phyloP scores from a whole-genome alignment of 2,888 invertebrate genomes.

The Plagiodera versicolora region DNA sequence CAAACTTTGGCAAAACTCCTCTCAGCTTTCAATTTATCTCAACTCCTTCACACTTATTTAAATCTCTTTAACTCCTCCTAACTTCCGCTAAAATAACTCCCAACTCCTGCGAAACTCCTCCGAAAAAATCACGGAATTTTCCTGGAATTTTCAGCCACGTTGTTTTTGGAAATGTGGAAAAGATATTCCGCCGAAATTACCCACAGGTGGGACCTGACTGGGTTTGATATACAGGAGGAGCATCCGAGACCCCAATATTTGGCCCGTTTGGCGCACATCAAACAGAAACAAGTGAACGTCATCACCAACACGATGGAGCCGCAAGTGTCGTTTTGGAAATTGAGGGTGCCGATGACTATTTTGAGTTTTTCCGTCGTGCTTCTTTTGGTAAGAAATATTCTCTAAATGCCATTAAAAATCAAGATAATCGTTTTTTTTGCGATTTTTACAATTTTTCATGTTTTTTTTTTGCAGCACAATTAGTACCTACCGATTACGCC shows the following conservation, averaged over 20 bases:
- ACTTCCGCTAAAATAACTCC: too few species aligned
- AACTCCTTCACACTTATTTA: too few species aligned
- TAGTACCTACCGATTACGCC: too few species aligned
- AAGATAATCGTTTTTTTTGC: too few species aligned
- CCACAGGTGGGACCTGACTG: constrained; percentile 94
- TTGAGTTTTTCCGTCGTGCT: constrained; percentile 86
- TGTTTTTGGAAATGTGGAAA: constrained; percentile 96
- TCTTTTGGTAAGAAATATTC: constrained; percentile 64
- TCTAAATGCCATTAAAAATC: too few species aligned
- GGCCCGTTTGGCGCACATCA: constrained; percentile 75
- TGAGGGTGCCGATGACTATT: constrained; percentile 83
- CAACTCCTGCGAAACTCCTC: too few species aligned
- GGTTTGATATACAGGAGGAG: constrained; percentile 89
- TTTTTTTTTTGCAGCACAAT: too few species aligned
- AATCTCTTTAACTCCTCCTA: too few species aligned
- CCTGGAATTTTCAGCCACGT: constrained; percentile 70
- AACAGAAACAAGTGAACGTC: constrained; percentile 73
- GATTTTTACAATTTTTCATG: too few species aligned
- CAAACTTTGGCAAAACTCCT: too few species aligned
- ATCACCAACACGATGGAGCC: constrained; percentile 85
- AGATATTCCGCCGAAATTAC: constrained; percentile 93
- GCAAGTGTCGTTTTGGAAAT: constrained; percentile 89
- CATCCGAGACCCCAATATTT: constrained; percentile 92
- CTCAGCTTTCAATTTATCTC: too few species aligned
- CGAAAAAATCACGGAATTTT: too few species aligned